Percentiles rank a stretch among this genome's conserved stretches.
Evolutionary conservation across 2,888 invertebrate species (phyloP).

Genomic region (Liodrosophila aerea): DNA sequence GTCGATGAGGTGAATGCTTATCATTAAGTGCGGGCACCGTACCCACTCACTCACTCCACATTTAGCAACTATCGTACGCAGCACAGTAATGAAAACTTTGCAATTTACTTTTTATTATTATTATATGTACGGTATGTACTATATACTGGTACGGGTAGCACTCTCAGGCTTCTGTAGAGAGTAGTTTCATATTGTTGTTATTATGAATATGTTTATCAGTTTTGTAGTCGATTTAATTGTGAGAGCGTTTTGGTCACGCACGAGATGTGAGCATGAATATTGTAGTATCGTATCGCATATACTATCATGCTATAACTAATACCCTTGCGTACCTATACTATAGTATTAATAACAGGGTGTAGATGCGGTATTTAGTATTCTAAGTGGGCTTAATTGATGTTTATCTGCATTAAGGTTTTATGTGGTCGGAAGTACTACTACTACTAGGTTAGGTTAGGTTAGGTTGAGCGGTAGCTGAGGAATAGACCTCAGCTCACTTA

Average conservation of each 20-base stretch:
- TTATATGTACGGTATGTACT: neutral
- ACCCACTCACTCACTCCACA: slow-evolving; percentile 50
- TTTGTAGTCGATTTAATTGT: slow-evolving; percentile 24
- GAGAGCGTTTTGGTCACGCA: slow-evolving; percentile 54
- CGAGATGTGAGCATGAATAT: slow-evolving; percentile 52
- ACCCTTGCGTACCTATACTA: too few relatives aligned
- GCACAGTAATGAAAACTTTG: slow-evolving; percentile 20
- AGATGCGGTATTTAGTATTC: neutral
- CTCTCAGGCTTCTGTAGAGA: slow-evolving; percentile 9
- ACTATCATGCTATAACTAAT: slow-evolving; percentile 2
- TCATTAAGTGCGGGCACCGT: slow-evolving; percentile 43
- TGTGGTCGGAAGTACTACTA: too few relatives aligned
- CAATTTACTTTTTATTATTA: slow-evolving; percentile 2
- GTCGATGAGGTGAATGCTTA: slow-evolving; percentile 58
- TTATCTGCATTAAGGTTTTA: slow-evolving; percentile 2
- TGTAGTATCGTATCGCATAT: slow-evolving; percentile 10
- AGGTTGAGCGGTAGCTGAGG: too few relatives aligned
- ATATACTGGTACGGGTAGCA: neutral
- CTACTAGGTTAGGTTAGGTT: too few relatives aligned
- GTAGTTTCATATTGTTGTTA: slow-evolving; percentile 10
- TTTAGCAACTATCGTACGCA: too few relatives aligned
- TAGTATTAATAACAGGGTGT: slow-evolving; percentile 19
- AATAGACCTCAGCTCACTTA: too few relatives aligned
- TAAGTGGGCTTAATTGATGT: slow-evolving; percentile 12
- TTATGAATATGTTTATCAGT: slow-evolving; percentile 16